These are phyloP conservation scores for Limanda limanda DNA, from an alignment of 2,113 vertebrate genomes.

Conservation along the genomic window DNA sequence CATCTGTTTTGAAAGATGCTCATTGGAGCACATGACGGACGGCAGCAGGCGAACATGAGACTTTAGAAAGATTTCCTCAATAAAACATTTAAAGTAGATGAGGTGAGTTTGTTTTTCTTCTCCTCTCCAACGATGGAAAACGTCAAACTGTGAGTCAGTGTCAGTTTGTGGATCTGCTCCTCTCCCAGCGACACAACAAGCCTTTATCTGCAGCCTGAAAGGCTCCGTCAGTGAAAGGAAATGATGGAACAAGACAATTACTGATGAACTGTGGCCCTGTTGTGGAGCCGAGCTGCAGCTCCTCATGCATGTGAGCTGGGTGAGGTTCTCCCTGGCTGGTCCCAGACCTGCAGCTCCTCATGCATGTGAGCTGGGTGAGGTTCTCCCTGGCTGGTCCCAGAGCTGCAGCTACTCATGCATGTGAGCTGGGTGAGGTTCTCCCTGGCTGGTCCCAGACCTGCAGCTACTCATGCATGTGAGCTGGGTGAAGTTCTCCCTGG, in stretches of 20 bases:
- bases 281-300: constrained; percentile 45
- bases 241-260: constrained; percentile 46
- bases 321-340: not conserved
- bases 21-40: too few relatives aligned
- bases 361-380: constrained; percentile 9
- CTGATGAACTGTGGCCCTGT: constrained; percentile 36
- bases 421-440: not conserved
- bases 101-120: too few relatives aligned
- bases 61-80: too few relatives aligned
- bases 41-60: too few relatives aligned
- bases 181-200: constrained; percentile 28
- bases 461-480: constrained; percentile 27
- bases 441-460: constrained; percentile 17
- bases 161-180: too few relatives aligned
- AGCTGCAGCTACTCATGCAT: constrained; percentile 26
- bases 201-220: constrained; percentile 51
- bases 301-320: constrained; percentile 24
- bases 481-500: not conserved
- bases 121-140: too few relatives aligned
- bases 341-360: constrained; percentile 21
- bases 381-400: constrained; percentile 13
- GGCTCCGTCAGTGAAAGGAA: constrained; percentile 28
- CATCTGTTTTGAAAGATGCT: too few relatives aligned
- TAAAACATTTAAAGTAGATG: too few relatives aligned
- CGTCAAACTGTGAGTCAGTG: too few relatives aligned